Evolutionary conservation across 2,888 invertebrate species (phyloP), one percentile per base, ranked within the genome.

Genomic region (Drosophila macrospina): DNA sequence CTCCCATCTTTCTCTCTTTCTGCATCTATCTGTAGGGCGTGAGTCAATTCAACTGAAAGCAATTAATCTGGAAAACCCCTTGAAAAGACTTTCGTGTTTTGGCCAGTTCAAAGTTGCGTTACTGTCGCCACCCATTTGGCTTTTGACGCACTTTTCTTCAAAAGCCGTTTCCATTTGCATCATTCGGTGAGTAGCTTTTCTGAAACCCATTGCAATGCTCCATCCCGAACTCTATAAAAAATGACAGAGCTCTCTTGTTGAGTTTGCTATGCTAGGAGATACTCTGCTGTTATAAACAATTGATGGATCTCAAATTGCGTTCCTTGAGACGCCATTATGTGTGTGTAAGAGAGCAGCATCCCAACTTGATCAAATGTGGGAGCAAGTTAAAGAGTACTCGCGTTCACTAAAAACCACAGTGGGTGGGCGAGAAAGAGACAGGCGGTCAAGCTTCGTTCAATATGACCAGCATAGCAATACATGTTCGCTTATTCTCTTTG

Each of bases 101-200:
- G 28, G 42, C 5, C 15, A 26, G 13, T 30, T 68, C 37, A 41
- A 42, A 16, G n/a, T 32, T 59, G 51, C 44, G 10, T 15, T 5
- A n/a, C 11, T 13, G 36, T 26, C 44, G n/a, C 13, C 34, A 15
- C 0, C 7, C 45, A 39, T 36, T 59, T 57, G 54, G 45, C 42
- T 37, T 50, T 52, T 57, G 52, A 63, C 52, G 20, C 52, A 52
- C 20, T 65, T 11, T 41, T 26, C 13, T n/a, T 16, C 13, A 47
- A 62, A 28, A 56, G 45, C 20, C 41, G 37, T 51, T 56, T 55
- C 36, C 50, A 60, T 30, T 42, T 20, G 41, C 55, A 44, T 47
- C 28, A 28, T 48, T 32, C 48, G 20, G 6, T 37, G 37, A 13
- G 13, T 34, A 34, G 37, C 32, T 59, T 50, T 55, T 5, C 20